Evolutionary conservation across 2,888 invertebrate genomes (phyloP), one percentile per base, ranked within the genome.

Genomic region (Idaea biselata): DNA sequence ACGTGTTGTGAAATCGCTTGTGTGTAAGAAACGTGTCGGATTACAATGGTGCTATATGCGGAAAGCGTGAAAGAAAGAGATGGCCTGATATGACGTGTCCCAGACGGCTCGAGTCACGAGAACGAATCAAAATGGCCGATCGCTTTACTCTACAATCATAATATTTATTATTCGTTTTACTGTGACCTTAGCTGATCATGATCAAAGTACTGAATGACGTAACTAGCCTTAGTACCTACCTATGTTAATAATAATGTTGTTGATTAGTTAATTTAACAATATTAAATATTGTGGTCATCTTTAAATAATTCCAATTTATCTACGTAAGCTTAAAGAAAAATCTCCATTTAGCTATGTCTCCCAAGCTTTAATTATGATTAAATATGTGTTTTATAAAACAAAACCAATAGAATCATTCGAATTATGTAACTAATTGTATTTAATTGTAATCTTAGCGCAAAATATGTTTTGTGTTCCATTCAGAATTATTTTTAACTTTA

Each of bases 21-120:
- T 91, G 92, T 89, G 85, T 87, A 88, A 83, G 88, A 91, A 89
- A 88, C 91, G 91, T 92, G 90, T 92, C 92, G 89, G 91, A 84
- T 92, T 92, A 91, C 92, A 92, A 91, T 91, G 92, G 92, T 92
- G 92, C 92, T 92, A 92, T 92, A 92, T 91, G 92, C 91, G 89
- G 91, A 88, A 87, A 85, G 85, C 86, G 84, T 85, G 91, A 81
- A 77, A 84, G 89, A 92, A 79, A 81, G 89, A 86, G 92, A 92
- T 77, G 81, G 87, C 85, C 76, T 78, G 80, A 81, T 86, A 81
- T 91, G 92, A 91, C 92, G 92, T 92, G 92, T 90, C 91, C 83
- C 81, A 81, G 81, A 83, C 84, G 81, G 84, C 83, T 86, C 86
- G 82, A 92, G 90, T 91, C 92, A 92, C 92, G 91, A 91, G 91